Base-by-base conservation (phyloP, 2,888 invertebrate genomes). In the Nebria salina region DNA sequence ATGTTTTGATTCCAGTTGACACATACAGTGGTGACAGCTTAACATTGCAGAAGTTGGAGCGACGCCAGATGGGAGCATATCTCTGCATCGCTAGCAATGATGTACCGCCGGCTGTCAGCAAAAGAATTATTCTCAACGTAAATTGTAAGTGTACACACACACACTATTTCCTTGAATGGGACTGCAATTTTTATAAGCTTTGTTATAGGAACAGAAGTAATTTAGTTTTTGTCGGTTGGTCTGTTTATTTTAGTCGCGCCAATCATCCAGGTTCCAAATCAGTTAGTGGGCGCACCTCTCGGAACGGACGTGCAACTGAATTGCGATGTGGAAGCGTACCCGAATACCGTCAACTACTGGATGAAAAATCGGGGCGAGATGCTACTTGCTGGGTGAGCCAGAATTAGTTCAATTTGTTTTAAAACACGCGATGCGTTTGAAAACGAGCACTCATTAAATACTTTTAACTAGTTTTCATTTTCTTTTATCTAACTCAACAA, bases 121-220 rank as follows among this genome's bases (percentile, higher is more conserved):
- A 94, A 87, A 89, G 93, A 83, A 94, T 95, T 84, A 92, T 93
- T 87, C 92, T 95, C 68, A 92, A 92, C 85, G 93, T 95, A 75
- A 93, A 93, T 86, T 95, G 95, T 96, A 90, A 94, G 95, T 94
- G 34, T 34, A 34, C 34, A 34, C 4, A 34, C 34, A 34, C 34
- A 34, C 20, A 20, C 20, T 20, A 20, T 20, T 20, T 20, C 20
- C 0, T 20, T 20, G 20, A 20, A 20, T 20, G 20, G 20, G 20
- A 20, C 20, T 20, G 20, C 20, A 20, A 20, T 20, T 20, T 20
- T 20, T 20, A 1, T 20, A 20, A 20, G 20, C 20, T 20, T 20
- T 20, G 20, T 20, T 20, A 20, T 20, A 20, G 20, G 20, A 20
- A 20, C 20, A 20, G 34, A 34, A 34, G 88, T 15, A 70, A 13